phyloP scores from a whole-genome alignment of 2,113 vertebrate species.

The Heliornis fulica region DNA sequence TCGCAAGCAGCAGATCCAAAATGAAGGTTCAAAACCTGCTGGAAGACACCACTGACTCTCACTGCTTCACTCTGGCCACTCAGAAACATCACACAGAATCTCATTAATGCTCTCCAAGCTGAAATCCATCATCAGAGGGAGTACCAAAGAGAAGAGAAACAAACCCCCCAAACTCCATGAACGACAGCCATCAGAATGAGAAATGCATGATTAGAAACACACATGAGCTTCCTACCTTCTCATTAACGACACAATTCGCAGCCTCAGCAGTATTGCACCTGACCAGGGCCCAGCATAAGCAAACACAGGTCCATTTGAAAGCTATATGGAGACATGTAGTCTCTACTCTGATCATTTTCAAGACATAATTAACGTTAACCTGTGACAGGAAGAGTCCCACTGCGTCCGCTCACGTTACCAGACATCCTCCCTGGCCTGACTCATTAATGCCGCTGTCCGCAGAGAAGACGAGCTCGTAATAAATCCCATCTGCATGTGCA shows the following conservation, averaged over 20 bases:
- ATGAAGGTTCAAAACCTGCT: background rate
- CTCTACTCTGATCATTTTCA: background rate
- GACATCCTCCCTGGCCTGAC: background rate
- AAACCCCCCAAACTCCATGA: rapidly evolving
- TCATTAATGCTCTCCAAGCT: rapidly evolving
- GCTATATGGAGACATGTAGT: rapidly evolving
- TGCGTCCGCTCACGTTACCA: background rate
- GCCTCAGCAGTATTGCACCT: background rate
- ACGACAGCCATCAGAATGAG: rapidly evolving
- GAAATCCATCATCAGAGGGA: rapidly evolving
- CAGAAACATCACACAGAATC: background rate
- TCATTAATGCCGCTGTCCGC: rapidly evolving
- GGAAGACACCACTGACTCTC: background rate
- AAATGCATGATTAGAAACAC: rapidly evolving
- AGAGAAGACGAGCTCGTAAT: background rate
- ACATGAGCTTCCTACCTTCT: background rate
- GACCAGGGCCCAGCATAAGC: background rate
- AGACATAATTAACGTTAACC: background rate
- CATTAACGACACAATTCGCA: background rate
- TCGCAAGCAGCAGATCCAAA: background rate
- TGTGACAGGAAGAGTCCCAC: background rate
- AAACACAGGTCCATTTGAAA: background rate
- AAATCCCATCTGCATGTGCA: background rate
- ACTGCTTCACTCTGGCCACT: background rate
- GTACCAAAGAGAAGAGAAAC: background rate